Base-by-base conservation (phyloP, 2,113 vertebrate species). In the Labeo rohita region DNA sequence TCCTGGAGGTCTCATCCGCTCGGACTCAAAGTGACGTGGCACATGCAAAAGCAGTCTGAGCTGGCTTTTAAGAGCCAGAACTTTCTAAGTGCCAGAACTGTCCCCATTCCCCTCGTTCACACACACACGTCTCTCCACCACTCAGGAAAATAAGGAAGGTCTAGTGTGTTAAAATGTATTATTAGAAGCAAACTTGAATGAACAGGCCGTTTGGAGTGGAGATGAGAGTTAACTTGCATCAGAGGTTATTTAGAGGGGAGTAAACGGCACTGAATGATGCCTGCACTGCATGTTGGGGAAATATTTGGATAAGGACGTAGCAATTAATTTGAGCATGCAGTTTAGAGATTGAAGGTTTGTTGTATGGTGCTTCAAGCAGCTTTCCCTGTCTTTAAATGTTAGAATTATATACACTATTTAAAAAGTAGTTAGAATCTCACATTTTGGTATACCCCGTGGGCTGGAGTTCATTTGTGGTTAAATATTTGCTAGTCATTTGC, bases 21-120 rank as follows among this genome's bases (percentile, higher is more conserved):
- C 36, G 18, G 66, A 80, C 80, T 80, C 87, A 84, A 84, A 85
- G 86, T 94, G 93, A 95, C 93, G 93, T 95, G 93, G 93, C 94
- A 92, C 80, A 56, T 89, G 82, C 80, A 86, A 89, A 91, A 90
- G 90, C 92, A 90, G 90, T 91, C 92, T 91, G 88, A 88, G 52
- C 65, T 91, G 91, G 92, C 86, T 89, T 93, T 94, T 93, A 93
- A 93, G 91, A 93, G 92, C 90, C 89, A 89, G 88, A 77, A 89
- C 87, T 13, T 88, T 93, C 94, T 93, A 92, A 93, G 91, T 92
- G 92, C 91, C 89, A 89, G 86, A 91, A 89, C 89, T 85, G 82
- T 80, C 86, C 89, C 89, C 90, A 74, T 91, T 91, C 88, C 86
- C 81, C 54, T 81, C 86, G 34, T 89, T 43, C 8, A 72, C 54